A percentile compares a stretch with the other conserved stretches of the same genome.
Evolutionary conservation across 1,140 invertebrate species (phyloP).

Genomic region (Lineus longissimus): DNA sequence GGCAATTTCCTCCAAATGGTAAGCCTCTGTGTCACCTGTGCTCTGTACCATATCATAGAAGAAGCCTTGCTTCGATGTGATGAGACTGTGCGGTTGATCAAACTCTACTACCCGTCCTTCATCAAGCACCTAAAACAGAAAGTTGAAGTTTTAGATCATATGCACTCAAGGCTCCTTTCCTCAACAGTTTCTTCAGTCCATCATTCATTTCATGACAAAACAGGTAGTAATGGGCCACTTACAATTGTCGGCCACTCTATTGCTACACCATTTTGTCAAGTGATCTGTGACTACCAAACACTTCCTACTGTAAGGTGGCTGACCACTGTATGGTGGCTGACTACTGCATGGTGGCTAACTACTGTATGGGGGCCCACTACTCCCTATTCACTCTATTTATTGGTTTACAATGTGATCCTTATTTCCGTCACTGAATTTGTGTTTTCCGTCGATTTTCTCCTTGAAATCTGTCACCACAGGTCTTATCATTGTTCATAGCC

Average conservation of each 20-base stretch:
- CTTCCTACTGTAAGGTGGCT: background rate
- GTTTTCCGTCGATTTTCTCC: too few relatives aligned
- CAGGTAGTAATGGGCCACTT: background rate
- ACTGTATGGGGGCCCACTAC: too few relatives aligned
- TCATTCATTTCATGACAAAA: background rate
- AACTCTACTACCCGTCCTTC: constrained; percentile 59
- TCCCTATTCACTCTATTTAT: too few relatives aligned
- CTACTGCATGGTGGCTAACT: too few relatives aligned
- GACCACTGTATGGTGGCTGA: too few relatives aligned
- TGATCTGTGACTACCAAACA: background rate
- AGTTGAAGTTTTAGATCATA: too few relatives aligned
- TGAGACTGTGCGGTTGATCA: constrained; percentile 64
- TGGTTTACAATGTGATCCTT: too few relatives aligned
- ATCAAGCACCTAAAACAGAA: constrained; percentile 34
- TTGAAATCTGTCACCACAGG: too few relatives aligned
- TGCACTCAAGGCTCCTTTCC: background rate
- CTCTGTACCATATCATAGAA: constrained; percentile 55
- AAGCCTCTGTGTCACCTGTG: constrained; percentile 36
- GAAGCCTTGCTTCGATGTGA: constrained; percentile 56
- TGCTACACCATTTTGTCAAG: background rate
- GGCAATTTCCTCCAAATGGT: constrained; percentile 36
- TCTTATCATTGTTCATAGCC: too few relatives aligned
- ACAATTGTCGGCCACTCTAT: background rate
- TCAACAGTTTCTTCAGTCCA: background rate
- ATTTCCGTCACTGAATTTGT: too few relatives aligned